Evolutionary conservation across 1,140 invertebrate species (phyloP).

Genomic region (Drosophila lacertosa): DNA sequence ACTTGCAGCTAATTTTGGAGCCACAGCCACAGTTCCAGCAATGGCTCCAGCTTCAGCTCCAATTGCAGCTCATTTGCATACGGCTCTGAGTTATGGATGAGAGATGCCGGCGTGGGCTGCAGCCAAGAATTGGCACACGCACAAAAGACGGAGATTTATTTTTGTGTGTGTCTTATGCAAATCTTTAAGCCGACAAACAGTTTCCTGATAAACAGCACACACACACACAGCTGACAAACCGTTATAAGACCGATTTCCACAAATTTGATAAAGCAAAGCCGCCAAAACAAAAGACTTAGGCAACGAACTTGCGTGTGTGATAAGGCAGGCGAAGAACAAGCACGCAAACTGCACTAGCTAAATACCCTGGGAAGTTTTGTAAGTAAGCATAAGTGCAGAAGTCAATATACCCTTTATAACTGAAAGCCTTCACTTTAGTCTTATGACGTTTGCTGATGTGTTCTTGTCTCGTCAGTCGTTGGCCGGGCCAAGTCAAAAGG

Average conservation of each 20-base stretch:
- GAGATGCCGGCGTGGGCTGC: constrained; percentile 42
- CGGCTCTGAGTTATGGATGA: constrained; percentile 44
- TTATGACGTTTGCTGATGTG: constrained; percentile 35
- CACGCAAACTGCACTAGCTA: neutral
- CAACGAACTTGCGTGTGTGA: constrained; percentile 63
- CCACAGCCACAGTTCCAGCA: neutral
- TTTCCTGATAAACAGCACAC: constrained; percentile 68
- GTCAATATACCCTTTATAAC: constrained; percentile 15
- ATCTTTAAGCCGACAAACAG: constrained; percentile 61
- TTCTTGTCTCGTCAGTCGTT: constrained; percentile 29
- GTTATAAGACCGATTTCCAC: constrained; percentile 72
- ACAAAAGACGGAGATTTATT: constrained; percentile 61
- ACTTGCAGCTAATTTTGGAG: constrained; percentile 33
- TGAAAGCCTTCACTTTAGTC: neutral
- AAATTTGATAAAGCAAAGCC: constrained; percentile 57
- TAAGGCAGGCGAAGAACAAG: constrained; percentile 26
- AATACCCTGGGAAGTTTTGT: constrained; percentile 1
- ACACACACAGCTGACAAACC: constrained; percentile 22
- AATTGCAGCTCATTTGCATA: constrained; percentile 55
- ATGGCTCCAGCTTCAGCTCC: constrained; percentile 9
- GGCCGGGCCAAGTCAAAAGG: constrained; percentile 41
- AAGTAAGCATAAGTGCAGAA: neutral
- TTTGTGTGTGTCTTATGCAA: constrained; percentile 62
- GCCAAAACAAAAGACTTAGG: constrained; percentile 72
- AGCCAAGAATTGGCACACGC: constrained; percentile 70